Evolutionary conservation across 1,140 invertebrate species (phyloP).

Genomic region (Lasioglossum albipes): DNA sequence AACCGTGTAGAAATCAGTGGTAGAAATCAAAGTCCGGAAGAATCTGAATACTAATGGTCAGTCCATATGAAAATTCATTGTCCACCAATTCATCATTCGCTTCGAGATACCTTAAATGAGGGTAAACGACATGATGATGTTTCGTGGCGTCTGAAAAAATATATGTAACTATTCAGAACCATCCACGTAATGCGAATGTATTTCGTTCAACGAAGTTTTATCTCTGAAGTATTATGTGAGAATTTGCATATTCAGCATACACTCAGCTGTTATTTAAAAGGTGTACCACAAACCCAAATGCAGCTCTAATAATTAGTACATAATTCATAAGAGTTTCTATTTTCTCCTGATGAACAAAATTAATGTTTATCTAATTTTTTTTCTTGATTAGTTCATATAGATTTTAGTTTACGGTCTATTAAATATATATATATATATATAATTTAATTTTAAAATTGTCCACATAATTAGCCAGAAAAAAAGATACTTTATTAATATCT

Average conservation of each 20-base stretch:
- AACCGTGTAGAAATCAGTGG: constrained; percentile 46
- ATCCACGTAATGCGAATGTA: neutral
- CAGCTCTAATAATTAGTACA: too few species aligned
- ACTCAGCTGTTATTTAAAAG: too few species aligned
- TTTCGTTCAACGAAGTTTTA: neutral
- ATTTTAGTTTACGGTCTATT: too few species aligned
- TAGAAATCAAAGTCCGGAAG: constrained; percentile 23
- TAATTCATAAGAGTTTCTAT: too few species aligned
- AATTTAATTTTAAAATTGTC: too few species aligned
- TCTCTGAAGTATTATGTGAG: neutral
- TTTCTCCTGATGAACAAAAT: too few species aligned
- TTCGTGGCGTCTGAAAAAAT: constrained; percentile 22
- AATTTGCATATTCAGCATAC: neutral
- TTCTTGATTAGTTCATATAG: too few species aligned
- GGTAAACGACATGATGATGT: neutral
- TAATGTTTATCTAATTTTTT: too few species aligned
- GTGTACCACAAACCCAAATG: too few species aligned
- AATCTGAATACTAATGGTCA: constrained; percentile 28
- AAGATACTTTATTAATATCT: too few species aligned
- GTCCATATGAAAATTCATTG: constrained; percentile 30
- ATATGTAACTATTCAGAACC: neutral
- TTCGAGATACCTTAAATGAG: constrained; percentile 12
- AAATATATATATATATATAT: too few species aligned
- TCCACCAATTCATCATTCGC: constrained; percentile 6
- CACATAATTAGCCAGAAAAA: too few species aligned